Evolutionary conservation across 2,113 vertebrate genomes (phyloP), one percentile per base, ranked within the genome.

Genomic region (Calonectris borealis): DNA sequence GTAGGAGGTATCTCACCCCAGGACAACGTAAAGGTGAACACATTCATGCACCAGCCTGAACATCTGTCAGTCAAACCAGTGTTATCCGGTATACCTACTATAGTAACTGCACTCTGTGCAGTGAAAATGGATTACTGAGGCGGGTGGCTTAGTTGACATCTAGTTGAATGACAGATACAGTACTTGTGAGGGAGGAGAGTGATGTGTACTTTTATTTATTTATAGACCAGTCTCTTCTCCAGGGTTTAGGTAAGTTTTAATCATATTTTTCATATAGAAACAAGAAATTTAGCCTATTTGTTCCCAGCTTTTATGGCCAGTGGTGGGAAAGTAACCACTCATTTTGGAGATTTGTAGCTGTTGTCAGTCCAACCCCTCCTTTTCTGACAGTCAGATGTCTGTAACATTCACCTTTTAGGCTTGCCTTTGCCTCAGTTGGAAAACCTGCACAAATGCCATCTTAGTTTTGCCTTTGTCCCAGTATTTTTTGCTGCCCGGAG

Each of bases 141-240:
- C 54, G 86, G 36, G 38, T 96, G 55, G 68, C 61, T 88, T 86
- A 86, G 58, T 13, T 96, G 92, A 82, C 88, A 83, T 93, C 75
- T 84, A 38, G 65, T 64, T 96, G 94, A 97, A 64, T 97, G 96
- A 95, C 82, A 94, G 71, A 57, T 91, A 48, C 8, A 66, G 81
- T 91, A 40, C 90, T 90, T 7, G 52, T 89, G 83, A 93, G 68
- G 79, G 52, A 93, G 44, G 31, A 93, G 51, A 79, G 48, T 72
- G 92, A 73, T 94, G 65, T 55, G 36, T 76, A 57, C 61, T 92
- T 94, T 90, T 89, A 36, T 97, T 94, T 97, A 88, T 95, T 95
- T 96, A 66, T 88, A 93, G 72, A 90, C n/a, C 70, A 77, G 71
- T 94, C 88, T 97, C 55, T 94, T 16, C 22, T 60, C 8, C 36